Percentiles rank a stretch among this genome's conserved stretches.
Conservation (phyloP, 1,140 invertebrate genomes). For the Antheraea mylitta region DNA sequence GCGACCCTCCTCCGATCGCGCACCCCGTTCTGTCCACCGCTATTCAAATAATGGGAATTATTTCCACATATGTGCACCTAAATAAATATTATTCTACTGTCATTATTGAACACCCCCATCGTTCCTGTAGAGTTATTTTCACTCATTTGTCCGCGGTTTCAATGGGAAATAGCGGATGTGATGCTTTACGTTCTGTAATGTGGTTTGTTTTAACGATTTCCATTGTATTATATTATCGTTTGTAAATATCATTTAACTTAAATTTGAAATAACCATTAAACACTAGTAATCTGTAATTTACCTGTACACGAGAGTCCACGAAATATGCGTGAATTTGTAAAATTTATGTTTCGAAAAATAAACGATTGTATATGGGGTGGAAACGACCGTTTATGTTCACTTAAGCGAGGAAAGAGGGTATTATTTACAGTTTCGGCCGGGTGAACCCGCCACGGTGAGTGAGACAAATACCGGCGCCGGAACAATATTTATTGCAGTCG, state of each 20-base stretch:
- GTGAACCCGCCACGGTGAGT: conserved; percentile 71
- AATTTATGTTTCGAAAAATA: conserved; percentile 77
- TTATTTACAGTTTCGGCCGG: conserved; percentile 76
- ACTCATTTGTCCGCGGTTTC: conserved; percentile 58
- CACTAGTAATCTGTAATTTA: conserved; percentile 25
- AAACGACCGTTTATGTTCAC: conserved; percentile 78
- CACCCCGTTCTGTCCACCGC: conserved; percentile 36
- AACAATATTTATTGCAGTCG: conserved; percentile 75
- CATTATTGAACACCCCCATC: conserved; percentile 78
- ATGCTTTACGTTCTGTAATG: conserved; percentile 15
- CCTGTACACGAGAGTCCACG: conserved; percentile 42
- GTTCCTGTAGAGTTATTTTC: conserved; percentile 63
- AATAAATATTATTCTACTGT: conserved; percentile 76
- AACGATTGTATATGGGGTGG: conserved; percentile 76
- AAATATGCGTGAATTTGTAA: conserved; percentile 60
- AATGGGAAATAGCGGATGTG: conserved; percentile 36
- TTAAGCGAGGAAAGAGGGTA: conserved; percentile 78
- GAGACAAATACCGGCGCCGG: conserved; percentile 73
- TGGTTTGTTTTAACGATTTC: neutral
- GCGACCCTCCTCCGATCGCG: conserved; percentile 56
- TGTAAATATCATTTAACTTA: too few species aligned
- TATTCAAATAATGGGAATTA: conserved; percentile 79
- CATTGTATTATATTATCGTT: too few species aligned
- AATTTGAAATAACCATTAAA: neutral
- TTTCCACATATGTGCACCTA: conserved; percentile 78